A percentile compares a stretch with the other conserved stretches of the same genome.
Evolutionary conservation across 2,888 invertebrate genomes (phyloP).

Genomic region (Leptura quadrifasciata): DNA sequence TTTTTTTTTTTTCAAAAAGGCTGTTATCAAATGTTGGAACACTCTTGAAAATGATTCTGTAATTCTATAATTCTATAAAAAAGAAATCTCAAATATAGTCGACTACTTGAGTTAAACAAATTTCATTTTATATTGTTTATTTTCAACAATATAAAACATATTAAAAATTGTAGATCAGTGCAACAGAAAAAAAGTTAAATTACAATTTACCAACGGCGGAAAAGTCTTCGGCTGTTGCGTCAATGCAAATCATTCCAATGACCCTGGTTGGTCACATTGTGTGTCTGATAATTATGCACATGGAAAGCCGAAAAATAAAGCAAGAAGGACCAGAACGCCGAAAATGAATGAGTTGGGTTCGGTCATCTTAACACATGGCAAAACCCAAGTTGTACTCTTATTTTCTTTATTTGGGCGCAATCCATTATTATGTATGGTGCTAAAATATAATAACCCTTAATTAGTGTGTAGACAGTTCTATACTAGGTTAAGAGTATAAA

Average conservation of each 20-base stretch:
- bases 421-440: conserved; percentile 11
- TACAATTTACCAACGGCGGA: not conserved
- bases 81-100: too few relatives aligned
- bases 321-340: conserved; percentile 21
- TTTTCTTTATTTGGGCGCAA: conserved; percentile 18
- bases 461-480: conserved; percentile 16
- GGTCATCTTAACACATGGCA: conserved; percentile 7
- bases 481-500: not conserved
- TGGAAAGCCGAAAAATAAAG: conserved; percentile 14
- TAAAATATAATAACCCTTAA: conserved; percentile 23
- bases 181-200: too few relatives aligned
- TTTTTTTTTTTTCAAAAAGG: too few relatives aligned
- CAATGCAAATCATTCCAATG: conserved; percentile 23
- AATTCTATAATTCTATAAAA: too few relatives aligned
- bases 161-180: not conserved
- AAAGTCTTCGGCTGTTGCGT: not conserved
- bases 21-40: too few relatives aligned
- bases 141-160: not conserved
- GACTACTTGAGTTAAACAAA: too few relatives aligned
- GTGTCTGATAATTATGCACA: conserved; percentile 23
- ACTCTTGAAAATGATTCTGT: too few relatives aligned
- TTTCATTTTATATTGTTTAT: too few relatives aligned
- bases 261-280: conserved; percentile 24
- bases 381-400: conserved; percentile 4
- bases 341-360: conserved; percentile 27